phyloP scores from a whole-genome alignment of 1,140 invertebrate genomes.

The Triops cancriformis region DNA sequence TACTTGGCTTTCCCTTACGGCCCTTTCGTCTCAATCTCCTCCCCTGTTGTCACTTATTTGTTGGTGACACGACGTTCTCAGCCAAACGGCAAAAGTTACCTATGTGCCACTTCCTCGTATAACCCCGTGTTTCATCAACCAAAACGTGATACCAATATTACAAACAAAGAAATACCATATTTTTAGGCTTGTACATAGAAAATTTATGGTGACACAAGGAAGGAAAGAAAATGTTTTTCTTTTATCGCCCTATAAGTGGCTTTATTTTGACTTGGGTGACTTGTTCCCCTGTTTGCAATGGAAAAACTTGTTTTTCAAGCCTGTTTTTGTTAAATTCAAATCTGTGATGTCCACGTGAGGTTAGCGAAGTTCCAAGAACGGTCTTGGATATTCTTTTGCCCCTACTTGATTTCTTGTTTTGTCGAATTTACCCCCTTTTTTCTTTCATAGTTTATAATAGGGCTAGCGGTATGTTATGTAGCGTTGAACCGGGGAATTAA shows the following conservation, averaged over 20 bases:
- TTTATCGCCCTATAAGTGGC: background rate
- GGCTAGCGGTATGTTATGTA: background rate
- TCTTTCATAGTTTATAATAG: background rate
- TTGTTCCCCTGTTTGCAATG: no score
- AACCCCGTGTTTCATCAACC: slow-evolving; percentile 15
- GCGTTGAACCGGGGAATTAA: background rate
- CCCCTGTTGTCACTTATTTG: background rate
- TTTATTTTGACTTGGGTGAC: background rate
- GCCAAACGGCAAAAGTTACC: slow-evolving; percentile 26
- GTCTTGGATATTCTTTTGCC: background rate
- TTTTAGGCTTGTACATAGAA: slow-evolving; percentile 8
- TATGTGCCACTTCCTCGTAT: slow-evolving; percentile 28
- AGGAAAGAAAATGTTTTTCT: background rate
- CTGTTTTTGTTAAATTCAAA: background rate
- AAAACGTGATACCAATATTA: slow-evolving; percentile 4
- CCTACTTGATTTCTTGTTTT: background rate
- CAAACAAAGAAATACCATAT: slow-evolving; percentile 9
- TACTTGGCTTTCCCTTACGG: slow-evolving; percentile 1
- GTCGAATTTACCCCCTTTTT: background rate
- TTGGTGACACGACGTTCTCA: slow-evolving; percentile 11
- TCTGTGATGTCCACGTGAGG: background rate
- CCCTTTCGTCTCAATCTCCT: slow-evolving; percentile 19
- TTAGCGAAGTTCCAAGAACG: background rate
- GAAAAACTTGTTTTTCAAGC: background rate
- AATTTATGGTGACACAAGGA: background rate